Base-by-base conservation (phyloP, 2,888 invertebrate species). In the Leptura quadrifasciata region DNA sequence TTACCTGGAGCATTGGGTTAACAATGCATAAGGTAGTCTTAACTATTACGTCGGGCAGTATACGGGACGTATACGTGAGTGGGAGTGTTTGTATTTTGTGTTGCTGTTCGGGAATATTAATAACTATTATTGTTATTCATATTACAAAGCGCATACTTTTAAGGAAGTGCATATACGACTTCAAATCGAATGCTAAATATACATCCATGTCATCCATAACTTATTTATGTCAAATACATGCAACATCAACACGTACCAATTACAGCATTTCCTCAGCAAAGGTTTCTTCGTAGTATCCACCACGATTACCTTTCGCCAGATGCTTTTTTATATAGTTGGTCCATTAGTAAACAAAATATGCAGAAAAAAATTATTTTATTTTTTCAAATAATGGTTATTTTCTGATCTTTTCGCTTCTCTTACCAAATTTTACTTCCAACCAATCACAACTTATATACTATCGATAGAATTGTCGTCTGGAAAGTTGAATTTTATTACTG, bases 31-130 rank as follows among this genome's bases (percentile, higher is more conserved):
- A 73, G 60, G 71, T 74, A 71, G 69, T 21, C 20, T 18, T 18
- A 67, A 76, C 61, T 24, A 58, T 72, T 76, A 57, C 55, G 39
- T 73, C 21, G 12, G 57, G 55, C 57, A 65, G 15, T 71, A 76
- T 71, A 79, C 80, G 74, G 81, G 81, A 79, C 82, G 80, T 74
- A 79, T 78, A 82, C 82, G 82, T 82, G 83, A 80, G 80, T 78
- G 74, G 81, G 79, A 76, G 72, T 74, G 71, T 71, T 63, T 61
- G 47, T 64, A 64, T 69, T 74, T 76, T 72, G 65, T 78, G 64
- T 69, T 72, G 67, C 60, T 21, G 10, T 10, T 10, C 21, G 57
- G 18, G 57, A 57, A 57, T 57, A 20, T 57, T 57, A 57, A 57
- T 57, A 21, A 18, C 57, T 57, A 21, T 57, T 57, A 21, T 57